Evolutionary conservation across 2,797 vertebrate genomes (phyloP).

Genomic region (Poeciliopsis infans): DNA sequence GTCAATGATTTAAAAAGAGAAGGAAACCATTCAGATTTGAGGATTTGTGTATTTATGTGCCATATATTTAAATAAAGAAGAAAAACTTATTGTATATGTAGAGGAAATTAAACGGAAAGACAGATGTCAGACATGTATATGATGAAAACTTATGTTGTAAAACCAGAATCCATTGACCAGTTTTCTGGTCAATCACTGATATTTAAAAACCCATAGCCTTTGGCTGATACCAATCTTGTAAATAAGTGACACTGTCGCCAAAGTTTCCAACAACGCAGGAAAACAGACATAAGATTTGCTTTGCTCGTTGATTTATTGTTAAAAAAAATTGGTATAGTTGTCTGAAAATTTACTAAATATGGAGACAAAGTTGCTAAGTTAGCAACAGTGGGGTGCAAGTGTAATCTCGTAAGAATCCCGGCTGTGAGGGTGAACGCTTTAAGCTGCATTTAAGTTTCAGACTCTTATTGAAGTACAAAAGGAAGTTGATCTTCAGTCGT

Average conservation of each 20-base stretch:
- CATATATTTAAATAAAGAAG: background rate
- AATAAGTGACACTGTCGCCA: background rate
- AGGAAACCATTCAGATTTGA: background rate
- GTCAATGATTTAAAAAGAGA: background rate
- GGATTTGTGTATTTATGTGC: background rate
- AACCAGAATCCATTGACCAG: background rate
- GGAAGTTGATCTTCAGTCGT: background rate
- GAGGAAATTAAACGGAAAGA: background rate
- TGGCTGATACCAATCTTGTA: background rate
- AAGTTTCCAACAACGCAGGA: background rate
- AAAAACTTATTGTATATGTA: background rate
- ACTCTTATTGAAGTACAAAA: background rate
- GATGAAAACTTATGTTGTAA: background rate
- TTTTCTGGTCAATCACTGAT: background rate
- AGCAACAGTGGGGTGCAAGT: background rate
- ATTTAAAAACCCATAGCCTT: background rate
- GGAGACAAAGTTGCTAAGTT: background rate
- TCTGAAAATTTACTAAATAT: background rate
- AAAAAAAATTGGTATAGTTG: background rate
- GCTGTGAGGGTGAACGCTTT: background rate
- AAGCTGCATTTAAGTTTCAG: background rate
- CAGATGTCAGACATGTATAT: background rate
- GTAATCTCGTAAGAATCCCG: background rate
- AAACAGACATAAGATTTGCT: background rate
- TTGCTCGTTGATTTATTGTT: background rate